Base-by-base conservation (phyloP, 2,888 invertebrate species). In the Camponotus fellah region DNA sequence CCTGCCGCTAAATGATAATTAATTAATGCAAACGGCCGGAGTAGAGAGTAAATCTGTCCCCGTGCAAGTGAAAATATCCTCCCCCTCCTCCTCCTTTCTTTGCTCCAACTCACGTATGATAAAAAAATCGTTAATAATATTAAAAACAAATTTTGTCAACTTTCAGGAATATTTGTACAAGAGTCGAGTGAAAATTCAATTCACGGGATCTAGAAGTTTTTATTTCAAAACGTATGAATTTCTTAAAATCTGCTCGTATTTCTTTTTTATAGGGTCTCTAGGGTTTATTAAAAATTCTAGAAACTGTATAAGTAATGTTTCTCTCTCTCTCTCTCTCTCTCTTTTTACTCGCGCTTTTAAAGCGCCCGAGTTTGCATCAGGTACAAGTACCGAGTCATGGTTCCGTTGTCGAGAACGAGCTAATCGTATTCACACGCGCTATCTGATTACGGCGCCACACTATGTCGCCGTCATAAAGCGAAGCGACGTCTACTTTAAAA, bases 401-500 rank as follows among this genome's bases (percentile, higher is more conserved):
- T 71, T 71, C 60, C 60, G 46, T 71, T 72, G 79, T 71, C 72
- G 72, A 46, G 72, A 71, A 80, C 60, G 79, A 80, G 46, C 34
- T 80, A 80, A 80, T 80, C 72, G 72, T 80, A 80, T 80, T 80
- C 79, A 80, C 79, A 37, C 66, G 66, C 66, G 66, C 79, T 68
- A 82, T 76, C 75, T 82, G 82, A 82, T 65, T 76, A 76, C 79
- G 49, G 65, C 56, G 56, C 77, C 40, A 69, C 68, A 69, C 66
- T 40, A n/a, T 79, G 82, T 75, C 77, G 43, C 58, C 49, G 65
- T 65, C 80, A 58, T 75, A 75, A 75, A 71, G 56, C 60, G 68
- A 68, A 64, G 65, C 71, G 64, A 68, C 58, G 69, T 83, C 87
- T 76, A 74, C 87, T 84, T 85, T 75, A 85, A 84, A 75, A 66